A percentile compares a stretch with the other conserved stretches of the same genome.
These are phyloP conservation scores for Marasmarcha lunaedactyla DNA, from an alignment of 2,888 invertebrate genomes.

Conservation along the genomic window DNA sequence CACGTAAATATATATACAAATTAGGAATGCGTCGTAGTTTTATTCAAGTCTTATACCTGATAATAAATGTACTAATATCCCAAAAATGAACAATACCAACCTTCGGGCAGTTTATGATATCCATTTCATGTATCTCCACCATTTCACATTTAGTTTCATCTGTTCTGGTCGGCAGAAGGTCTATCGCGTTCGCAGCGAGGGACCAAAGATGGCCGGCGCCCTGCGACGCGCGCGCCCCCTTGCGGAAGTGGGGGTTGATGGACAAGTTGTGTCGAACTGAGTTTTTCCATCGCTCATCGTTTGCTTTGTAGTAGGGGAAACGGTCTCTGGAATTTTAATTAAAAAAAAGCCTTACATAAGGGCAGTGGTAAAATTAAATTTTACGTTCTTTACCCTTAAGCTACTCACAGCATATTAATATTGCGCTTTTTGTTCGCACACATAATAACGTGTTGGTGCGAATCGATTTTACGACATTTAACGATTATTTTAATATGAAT, in stretches of 20 bases:
- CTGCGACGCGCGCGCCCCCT: constrained; percentile 86
- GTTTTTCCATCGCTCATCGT: constrained; percentile 94
- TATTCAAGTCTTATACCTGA: too few relatives aligned
- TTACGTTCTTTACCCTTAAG: too few relatives aligned
- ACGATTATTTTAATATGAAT: too few relatives aligned
- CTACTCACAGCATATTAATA: too few relatives aligned
- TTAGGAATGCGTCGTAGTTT: too few relatives aligned
- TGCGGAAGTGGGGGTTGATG: constrained; percentile 91
- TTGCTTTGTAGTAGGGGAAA: constrained; percentile 89
- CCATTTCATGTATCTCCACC: constrained; percentile 24
- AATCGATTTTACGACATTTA: too few relatives aligned
- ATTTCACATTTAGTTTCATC: constrained; percentile 23
- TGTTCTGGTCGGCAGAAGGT: constrained; percentile 42
- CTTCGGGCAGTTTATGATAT: constrained; percentile 50
- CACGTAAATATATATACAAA: too few relatives aligned
- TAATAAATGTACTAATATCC: too few relatives aligned
- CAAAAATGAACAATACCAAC: too few relatives aligned
- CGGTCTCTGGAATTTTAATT: constrained; percentile 74
- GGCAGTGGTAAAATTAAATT: too few relatives aligned
- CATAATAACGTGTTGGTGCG: too few relatives aligned
- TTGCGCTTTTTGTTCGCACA: too few relatives aligned
- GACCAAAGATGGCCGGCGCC: constrained; percentile 94
- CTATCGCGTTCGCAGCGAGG: constrained; percentile 74
- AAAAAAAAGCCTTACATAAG: constrained; percentile 3
- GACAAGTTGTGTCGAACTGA: constrained; percentile 91